These are phyloP conservation scores for Drosophila suzukii DNA, from an alignment of 1,140 invertebrate genomes.

Conservation along the genomic window DNA sequence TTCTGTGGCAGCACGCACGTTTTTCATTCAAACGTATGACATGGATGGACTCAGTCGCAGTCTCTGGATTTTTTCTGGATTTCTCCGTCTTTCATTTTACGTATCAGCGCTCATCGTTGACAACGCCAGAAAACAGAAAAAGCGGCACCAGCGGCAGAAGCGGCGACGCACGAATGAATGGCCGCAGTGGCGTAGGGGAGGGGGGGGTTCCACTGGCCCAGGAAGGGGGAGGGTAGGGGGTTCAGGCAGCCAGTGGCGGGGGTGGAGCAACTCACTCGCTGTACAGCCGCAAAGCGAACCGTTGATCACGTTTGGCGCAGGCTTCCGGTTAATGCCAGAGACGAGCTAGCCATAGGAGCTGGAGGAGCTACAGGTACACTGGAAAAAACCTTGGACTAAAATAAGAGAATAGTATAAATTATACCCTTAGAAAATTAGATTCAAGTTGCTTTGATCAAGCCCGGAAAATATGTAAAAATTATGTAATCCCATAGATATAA, in stretches of 20 bases:
- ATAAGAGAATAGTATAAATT: too few relatives aligned
- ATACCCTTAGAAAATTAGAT: too few relatives aligned
- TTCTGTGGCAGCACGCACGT: constrained; percentile 84
- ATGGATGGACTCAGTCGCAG: constrained; percentile 63
- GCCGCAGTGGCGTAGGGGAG: constrained; percentile 41
- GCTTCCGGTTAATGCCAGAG: constrained; percentile 81
- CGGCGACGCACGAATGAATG: constrained; percentile 73
- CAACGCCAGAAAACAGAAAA: constrained; percentile 46
- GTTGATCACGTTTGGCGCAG: constrained; percentile 84
- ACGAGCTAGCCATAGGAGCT: constrained; percentile 56
- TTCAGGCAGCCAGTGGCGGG: constrained; percentile 2
- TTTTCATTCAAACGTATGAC: constrained; percentile 77
- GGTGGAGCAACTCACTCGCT: constrained; percentile 49
- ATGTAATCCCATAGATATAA: too few relatives aligned
- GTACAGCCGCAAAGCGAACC: constrained; percentile 76
- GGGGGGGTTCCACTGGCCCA: background rate
- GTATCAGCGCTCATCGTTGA: constrained; percentile 81
- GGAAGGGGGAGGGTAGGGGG: background rate
- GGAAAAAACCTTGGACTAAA: background rate
- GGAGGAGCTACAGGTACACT: constrained; percentile 22
- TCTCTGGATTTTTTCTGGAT: constrained; percentile 42
- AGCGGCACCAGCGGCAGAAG: constrained; percentile 25
- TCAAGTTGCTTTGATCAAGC: too few relatives aligned
- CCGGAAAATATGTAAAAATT: too few relatives aligned
- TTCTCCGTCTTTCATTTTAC: constrained; percentile 57